Base-by-base conservation (phyloP, 2,888 invertebrate species). In the Dynastes maya region DNA sequence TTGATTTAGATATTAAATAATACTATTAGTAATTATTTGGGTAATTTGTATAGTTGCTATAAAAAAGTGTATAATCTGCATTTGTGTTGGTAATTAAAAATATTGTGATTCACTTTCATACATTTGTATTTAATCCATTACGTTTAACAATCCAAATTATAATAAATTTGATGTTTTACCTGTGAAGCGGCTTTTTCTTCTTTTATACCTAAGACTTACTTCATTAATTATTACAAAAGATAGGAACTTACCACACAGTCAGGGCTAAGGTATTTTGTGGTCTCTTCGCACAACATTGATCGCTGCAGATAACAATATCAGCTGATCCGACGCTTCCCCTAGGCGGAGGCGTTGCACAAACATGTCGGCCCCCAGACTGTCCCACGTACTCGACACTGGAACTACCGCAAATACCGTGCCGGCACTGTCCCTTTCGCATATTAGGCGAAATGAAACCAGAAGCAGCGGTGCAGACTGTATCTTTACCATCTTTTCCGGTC, bases 381-480 rank as follows among this genome's bases (percentile, higher is more conserved):
- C 92, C 93, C 83, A 92, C 92, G 86, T 93, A 93, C 86, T 93
- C 93, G 45, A 90, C 89, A 80, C 88, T 86, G 67, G 88, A 86
- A 81, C 86, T 87, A 75, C 88, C 86, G 82, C 90, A 91, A 89
- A 88, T 91, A 88, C 86, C 91, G 89, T 89, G 88, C 77, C 89
- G 84, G 79, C 88, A 88, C 81, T 87, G 82, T 85, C 82, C 83
- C 55, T 81, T 83, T 68, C 84, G 83, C 80, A 84, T 81, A 80
- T 84, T 87, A 77, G 85, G 85, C 83, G 85, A 88, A 83, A 84
- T 87, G 85, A 80, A 86, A 81, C 82, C 85, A 79, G 22, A 16
- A 16, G 55, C 55, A 58, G 55, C 55, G 55, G 55, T 27, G 84
- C 84, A 67, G 68, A 81, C 67, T 81, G 84, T 79, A 83, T 86